A percentile compares a stretch with the other conserved stretches of the same genome.
Conservation (phyloP, 2,797 vertebrate genomes). For the Crocodylus rhombifer region DNA sequence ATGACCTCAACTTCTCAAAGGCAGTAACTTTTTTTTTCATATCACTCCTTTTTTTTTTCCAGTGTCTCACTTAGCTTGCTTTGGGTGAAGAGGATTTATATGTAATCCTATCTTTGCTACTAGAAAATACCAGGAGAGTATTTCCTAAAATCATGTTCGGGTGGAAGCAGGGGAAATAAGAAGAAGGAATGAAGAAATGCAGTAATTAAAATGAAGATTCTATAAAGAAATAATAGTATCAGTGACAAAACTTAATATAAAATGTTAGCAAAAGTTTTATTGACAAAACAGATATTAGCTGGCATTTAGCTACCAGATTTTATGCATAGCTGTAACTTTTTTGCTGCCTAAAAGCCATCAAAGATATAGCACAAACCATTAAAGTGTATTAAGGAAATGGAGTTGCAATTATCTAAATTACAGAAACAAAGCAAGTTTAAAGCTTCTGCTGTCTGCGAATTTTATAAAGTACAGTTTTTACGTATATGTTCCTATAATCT, state of each 20-base stretch:
- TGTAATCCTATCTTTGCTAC: background rate
- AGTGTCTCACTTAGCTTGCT: background rate
- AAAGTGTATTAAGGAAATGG: background rate
- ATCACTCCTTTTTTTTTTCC: background rate
- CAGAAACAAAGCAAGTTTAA: background rate
- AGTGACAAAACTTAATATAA: slow-evolving; percentile 3
- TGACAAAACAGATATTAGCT: background rate
- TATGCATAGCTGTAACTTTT: background rate
- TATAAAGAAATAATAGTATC: background rate
- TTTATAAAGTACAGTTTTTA: background rate
- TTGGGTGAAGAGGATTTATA: background rate
- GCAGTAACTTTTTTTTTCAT: too few species aligned
- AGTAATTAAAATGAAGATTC: background rate
- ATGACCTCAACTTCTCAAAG: background rate
- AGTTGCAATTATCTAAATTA: background rate
- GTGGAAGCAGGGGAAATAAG: background rate
- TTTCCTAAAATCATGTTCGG: background rate
- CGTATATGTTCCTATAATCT: background rate
- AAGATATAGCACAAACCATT: background rate
- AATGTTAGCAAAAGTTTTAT: background rate
- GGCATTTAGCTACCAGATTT: background rate
- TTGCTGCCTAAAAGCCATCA: background rate
- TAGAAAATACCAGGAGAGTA: background rate
- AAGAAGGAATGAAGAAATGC: background rate
- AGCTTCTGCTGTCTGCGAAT: background rate